These are phyloP conservation scores for Vulpes ferrilata DNA, from an alignment of 2,113 vertebrate genomes.

Conservation along the genomic window DNA sequence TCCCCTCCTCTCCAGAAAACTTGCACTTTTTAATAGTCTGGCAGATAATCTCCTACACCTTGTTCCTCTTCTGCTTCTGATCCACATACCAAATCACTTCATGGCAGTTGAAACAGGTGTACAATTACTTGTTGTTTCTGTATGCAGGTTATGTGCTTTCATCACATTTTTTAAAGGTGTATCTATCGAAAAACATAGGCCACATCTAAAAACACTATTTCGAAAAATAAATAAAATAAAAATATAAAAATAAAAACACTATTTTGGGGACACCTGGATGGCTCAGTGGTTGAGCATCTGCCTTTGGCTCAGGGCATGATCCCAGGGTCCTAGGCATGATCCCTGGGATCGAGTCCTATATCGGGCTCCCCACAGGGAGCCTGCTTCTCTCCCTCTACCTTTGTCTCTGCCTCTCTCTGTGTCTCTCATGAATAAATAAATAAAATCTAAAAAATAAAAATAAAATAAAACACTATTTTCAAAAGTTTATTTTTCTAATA, in stretches of 20 bases:
- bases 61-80: not conserved
- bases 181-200: not conserved
- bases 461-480: not conserved
- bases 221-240: not conserved
- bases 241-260: too few species aligned
- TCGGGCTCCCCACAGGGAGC: too few species aligned
- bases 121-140: rapidly evolving
- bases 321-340: too few species aligned
- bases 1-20: not conserved
- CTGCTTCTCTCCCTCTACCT: too few species aligned
- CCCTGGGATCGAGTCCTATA: too few species aligned
- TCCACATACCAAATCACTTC: too few species aligned
- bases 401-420: too few species aligned
- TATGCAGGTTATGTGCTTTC: not conserved
- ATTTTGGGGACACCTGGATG: too few species aligned
- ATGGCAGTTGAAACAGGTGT: not conserved
- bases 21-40: not conserved
- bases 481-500: not conserved
- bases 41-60: not conserved
- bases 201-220: not conserved
- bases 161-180: not conserved
- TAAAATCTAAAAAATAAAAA: too few species aligned
- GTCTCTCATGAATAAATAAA: too few species aligned
- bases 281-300: too few species aligned
- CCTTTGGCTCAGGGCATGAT: too few species aligned